Percentiles rank a stretch among this genome's conserved stretches.
These are phyloP conservation scores for Reinhardtius hippoglossoides DNA, from an alignment of 2,113 vertebrate genomes.

Conservation along the genomic window DNA sequence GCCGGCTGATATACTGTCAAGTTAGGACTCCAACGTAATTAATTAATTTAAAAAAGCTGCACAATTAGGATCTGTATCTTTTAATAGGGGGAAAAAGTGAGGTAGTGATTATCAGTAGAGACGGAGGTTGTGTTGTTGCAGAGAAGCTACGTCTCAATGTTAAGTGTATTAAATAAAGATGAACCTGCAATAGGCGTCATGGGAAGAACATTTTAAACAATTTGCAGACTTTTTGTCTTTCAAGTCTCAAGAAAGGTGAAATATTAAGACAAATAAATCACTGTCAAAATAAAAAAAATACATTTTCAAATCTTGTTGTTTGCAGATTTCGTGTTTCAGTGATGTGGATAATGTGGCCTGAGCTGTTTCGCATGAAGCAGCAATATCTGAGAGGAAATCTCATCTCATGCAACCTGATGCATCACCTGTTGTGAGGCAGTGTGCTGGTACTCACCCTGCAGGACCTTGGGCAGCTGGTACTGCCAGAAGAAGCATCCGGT, in stretches of 20 bases:
- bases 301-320: too few relatives aligned
- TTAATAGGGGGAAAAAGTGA: conserved; percentile 11
- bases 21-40: neutral
- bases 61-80: neutral
- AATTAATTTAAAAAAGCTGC: conserved; percentile 1
- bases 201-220: too few relatives aligned
- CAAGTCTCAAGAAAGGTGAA: too few relatives aligned
- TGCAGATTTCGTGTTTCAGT: too few relatives aligned
- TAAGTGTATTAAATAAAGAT: neutral
- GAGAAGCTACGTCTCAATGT: neutral
- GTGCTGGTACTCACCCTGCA: conserved; percentile 66
- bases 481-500: conserved; percentile 88
- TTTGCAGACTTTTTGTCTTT: too few relatives aligned
- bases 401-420: neutral
- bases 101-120: neutral
- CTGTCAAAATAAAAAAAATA: too few relatives aligned
- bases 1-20: neutral
- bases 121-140: neutral
- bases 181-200: neutral
- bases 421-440: neutral
- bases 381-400: too few relatives aligned
- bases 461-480: conserved; percentile 78
- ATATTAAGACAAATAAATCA: too few relatives aligned
- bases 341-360: too few relatives aligned
- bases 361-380: too few relatives aligned